Conservation (phyloP, 2,888 invertebrate species). For the Acholoe squamosa region DNA sequence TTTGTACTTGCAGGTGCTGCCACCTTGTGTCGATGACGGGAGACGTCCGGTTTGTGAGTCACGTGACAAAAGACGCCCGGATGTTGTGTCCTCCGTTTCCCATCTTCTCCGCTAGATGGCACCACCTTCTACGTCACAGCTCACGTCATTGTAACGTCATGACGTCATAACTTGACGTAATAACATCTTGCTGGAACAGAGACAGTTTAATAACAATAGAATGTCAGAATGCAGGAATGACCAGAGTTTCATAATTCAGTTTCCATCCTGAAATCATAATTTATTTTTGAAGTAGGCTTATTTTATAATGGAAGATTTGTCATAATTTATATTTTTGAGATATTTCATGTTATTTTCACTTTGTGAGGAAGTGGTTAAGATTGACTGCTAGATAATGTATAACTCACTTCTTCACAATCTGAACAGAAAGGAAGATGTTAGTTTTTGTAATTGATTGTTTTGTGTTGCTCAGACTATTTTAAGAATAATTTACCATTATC, state of each 20-base stretch:
- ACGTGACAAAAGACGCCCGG: constrained; percentile 13
- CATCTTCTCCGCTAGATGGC: constrained; percentile 7
- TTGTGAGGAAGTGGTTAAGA: too few relatives aligned
- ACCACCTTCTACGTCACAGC: background rate
- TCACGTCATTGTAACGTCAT: background rate
- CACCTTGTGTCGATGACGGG: background rate
- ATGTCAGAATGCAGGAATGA: background rate
- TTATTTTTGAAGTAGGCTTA: background rate
- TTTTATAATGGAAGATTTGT: background rate
- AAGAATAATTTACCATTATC: too few relatives aligned
- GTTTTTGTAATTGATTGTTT: too few relatives aligned
- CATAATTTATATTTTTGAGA: too few relatives aligned
- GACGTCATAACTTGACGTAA: background rate
- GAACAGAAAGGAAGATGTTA: too few relatives aligned
- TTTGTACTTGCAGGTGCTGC: constrained; percentile 18
- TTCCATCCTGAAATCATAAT: background rate
- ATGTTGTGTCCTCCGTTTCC: constrained; percentile 51
- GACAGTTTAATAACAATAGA: background rate
- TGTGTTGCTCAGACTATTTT: too few relatives aligned
- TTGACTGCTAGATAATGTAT: too few relatives aligned
- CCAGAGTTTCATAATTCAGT: background rate
- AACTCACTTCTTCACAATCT: too few relatives aligned
- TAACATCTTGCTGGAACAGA: background rate
- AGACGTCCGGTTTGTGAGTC: constrained; percentile 38
- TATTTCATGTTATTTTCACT: too few relatives aligned